Base-by-base conservation (phyloP, 1,140 invertebrate species). In the Batillaria attramentaria region DNA sequence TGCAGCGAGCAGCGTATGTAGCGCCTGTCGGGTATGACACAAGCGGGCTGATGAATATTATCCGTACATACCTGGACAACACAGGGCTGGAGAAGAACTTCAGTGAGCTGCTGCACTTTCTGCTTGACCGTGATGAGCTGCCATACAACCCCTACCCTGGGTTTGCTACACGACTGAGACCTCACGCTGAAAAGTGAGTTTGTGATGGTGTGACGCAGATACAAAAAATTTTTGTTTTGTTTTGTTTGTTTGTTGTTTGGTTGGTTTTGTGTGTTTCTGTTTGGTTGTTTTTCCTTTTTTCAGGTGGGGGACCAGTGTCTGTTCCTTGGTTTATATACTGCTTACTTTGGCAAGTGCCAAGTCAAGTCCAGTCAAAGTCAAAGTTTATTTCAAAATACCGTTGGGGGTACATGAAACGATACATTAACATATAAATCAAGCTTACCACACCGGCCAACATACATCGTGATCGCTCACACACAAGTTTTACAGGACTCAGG, bases 81-180 rank as follows among this genome's bases (percentile, higher is more conserved):
- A 88, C 87, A 31, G 81, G 75, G 2, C 50, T 87, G 37, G 83
- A 87, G 69, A 76, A 76, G 18, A 79, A 81, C 60, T 87, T 88
- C 50, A 72, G 41, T 3, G 62, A 79, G 8, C 69, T 86, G 28
- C 72, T 87, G 3, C 79, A 81, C 18, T 50, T 80, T 31, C 70
- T 88, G 37, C 62, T 88, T 20, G 77, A 83, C 37, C 72, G 84
- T 43, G 70, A 78, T 43, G 79, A 82, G 35, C 73, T 88, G 13
- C 87, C 87, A 1, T 88, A 87, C 60, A 88, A 88, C 54, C 87
- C 87, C 42, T 88, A 87, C 43, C 84, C 86, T 37, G 85, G 85
- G 0, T 83, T 87, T 78, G 83, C 84, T 20, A 33, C 77, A 8
- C 76, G 84, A 60, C 77, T 87, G 16, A 78, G 86, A 72, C 84